phyloP scores from a whole-genome alignment of 2,888 invertebrate species.

The Vesta saturnalis region DNA sequence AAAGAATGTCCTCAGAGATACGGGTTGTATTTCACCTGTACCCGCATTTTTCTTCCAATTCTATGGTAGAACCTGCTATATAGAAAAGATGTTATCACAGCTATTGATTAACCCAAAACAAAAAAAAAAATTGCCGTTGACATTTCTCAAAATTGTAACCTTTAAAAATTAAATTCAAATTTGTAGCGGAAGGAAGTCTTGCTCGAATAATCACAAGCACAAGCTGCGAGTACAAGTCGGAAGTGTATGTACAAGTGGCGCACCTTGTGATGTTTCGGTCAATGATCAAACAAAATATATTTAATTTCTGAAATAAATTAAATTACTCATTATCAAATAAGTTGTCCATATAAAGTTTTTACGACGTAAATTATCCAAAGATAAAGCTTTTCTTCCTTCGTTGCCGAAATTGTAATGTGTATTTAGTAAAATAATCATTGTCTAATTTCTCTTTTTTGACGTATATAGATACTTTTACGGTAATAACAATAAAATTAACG shows the following conservation, averaged over 20 bases:
- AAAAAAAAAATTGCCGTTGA: background rate
- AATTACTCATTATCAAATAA: background rate
- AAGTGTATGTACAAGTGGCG: constrained; percentile 36
- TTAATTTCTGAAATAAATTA: constrained; percentile 11
- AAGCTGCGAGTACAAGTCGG: constrained; percentile 37
- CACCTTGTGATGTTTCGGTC: constrained; percentile 39
- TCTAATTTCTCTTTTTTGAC: background rate
- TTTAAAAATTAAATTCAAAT: constrained; percentile 4
- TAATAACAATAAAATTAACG: background rate
- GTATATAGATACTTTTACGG: background rate
- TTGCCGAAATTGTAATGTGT: background rate
- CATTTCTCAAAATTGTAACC: background rate
- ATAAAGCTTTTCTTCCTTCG: background rate
- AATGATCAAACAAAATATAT: constrained; percentile 34
- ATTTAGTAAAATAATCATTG: too few species aligned
- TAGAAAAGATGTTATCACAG: constrained; percentile 7
- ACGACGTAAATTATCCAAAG: background rate
- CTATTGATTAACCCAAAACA: too few species aligned
- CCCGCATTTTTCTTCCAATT: constrained; percentile 29
- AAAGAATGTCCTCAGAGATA: constrained; percentile 23
- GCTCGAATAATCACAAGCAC: constrained; percentile 38
- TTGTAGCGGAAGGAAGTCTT: constrained; percentile 39
- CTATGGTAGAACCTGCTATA: constrained; percentile 29
- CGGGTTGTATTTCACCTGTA: constrained; percentile 32
- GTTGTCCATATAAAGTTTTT: background rate